These are phyloP conservation scores for Harpagifer antarcticus DNA, from an alignment of 2,797 vertebrate species.

Conservation along the genomic window DNA sequence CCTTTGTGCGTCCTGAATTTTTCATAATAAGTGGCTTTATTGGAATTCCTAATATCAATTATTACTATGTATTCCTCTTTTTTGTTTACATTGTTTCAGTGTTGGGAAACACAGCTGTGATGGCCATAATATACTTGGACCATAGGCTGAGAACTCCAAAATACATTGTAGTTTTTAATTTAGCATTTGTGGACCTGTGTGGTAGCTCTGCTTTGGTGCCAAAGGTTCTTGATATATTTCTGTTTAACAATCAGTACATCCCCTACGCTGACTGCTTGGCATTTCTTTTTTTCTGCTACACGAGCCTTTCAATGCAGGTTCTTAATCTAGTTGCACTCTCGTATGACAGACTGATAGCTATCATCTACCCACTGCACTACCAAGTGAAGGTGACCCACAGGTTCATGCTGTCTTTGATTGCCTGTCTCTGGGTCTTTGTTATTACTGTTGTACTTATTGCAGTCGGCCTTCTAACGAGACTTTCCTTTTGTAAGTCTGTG, in stretches of 20 bases:
- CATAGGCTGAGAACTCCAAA: slow-evolving; percentile 60
- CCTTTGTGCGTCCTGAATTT: slow-evolving; percentile 61
- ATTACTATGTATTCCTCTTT: slow-evolving; percentile 66
- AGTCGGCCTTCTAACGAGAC: slow-evolving; percentile 62
- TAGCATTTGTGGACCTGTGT: slow-evolving; percentile 64
- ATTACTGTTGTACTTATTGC: background rate
- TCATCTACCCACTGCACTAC: slow-evolving; percentile 75
- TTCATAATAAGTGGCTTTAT: slow-evolving; percentile 63
- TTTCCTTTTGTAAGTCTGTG: slow-evolving; percentile 74
- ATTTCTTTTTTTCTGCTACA: slow-evolving; percentile 60
- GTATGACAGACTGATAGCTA: slow-evolving; percentile 77
- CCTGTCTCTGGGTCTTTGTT: slow-evolving; percentile 40
- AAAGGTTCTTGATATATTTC: slow-evolving; percentile 62
- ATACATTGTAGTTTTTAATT: slow-evolving; percentile 68
- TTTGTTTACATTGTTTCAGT: slow-evolving; percentile 60
- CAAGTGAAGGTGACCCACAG: slow-evolving; percentile 57
- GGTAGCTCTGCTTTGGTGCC: slow-evolving; percentile 61
- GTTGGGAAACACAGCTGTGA: slow-evolving; percentile 60
- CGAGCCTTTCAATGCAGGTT: slow-evolving; percentile 60
- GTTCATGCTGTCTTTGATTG: slow-evolving; percentile 58
- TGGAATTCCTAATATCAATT: slow-evolving; percentile 47
- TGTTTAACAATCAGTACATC: slow-evolving; percentile 50
- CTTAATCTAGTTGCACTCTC: slow-evolving; percentile 67
- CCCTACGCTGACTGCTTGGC: slow-evolving; percentile 52
- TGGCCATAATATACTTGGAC: slow-evolving; percentile 63